Conservation (phyloP, 2,113 vertebrate species). For the Silurus meridionalis region DNA sequence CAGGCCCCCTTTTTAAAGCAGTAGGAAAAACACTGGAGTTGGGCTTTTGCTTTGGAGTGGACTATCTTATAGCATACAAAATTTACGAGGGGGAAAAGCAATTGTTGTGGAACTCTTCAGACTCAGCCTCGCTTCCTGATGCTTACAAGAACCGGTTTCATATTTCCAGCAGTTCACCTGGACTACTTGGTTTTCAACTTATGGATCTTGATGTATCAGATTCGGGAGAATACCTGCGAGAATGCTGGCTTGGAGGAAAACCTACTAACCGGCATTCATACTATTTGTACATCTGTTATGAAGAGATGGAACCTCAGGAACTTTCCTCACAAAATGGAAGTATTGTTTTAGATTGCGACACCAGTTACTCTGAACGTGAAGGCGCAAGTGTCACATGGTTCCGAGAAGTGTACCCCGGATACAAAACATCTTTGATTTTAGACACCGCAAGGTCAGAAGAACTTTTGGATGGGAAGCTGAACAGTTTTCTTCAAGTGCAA, state of each 20-base stretch:
- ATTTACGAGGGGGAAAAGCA: conserved; percentile 52
- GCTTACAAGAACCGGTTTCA: conserved; percentile 58
- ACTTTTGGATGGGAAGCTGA: conserved; percentile 54
- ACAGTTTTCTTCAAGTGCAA: conserved; percentile 46
- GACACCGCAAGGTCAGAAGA: conserved; percentile 62
- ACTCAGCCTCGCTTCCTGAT: neutral
- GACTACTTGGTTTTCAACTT: conserved; percentile 64
- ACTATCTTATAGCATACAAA: conserved; percentile 67
- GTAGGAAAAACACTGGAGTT: conserved; percentile 53
- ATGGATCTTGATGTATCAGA: conserved; percentile 58
- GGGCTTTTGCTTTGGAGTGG: conserved; percentile 69
- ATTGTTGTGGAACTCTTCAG: conserved; percentile 69
- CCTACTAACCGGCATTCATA: conserved; percentile 35
- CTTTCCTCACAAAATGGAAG: conserved; percentile 46
- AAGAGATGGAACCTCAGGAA: conserved; percentile 51
- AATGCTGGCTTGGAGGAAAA: conserved; percentile 65
- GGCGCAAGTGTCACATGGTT: conserved; percentile 68
- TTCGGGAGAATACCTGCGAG: conserved; percentile 65
- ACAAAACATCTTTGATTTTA: conserved; percentile 58
- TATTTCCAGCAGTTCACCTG: neutral
- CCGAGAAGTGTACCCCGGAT: conserved; percentile 44
- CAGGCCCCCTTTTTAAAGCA: conserved; percentile 51
- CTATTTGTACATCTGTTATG: conserved; percentile 62
- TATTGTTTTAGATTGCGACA: conserved; percentile 60
- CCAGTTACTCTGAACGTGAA: neutral